Base-by-base conservation (phyloP, 2,888 invertebrate species). In the Sphecodes monilicornis region DNA sequence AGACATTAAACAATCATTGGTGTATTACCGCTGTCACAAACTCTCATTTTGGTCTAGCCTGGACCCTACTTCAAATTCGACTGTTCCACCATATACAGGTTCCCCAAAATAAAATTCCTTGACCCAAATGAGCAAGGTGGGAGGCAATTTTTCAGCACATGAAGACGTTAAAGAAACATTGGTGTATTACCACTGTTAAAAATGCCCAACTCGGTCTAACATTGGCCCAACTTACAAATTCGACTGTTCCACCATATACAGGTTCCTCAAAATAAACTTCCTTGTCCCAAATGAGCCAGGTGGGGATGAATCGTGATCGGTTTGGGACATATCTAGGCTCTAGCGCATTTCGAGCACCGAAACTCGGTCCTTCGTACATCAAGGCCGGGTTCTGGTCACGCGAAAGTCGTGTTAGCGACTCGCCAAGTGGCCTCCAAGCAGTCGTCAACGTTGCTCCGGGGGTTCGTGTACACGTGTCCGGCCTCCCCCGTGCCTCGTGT, bases 401-500 rank as follows among this genome's bases (percentile, higher is more conserved):
- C 94, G 89, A 94, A 93, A 94, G 88, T 90, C 92, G 90, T 93
- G 93, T 94, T 93, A 93, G 92, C 92, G 91, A 91, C 91, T 92
- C 90, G 90, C 91, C 92, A 92, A 93, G 92, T 92, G 92, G 92
- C 91, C 92, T 88, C 86, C 90, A 89, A 69, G 79, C 74, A 76
- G 77, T 78, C 77, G 72, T 71, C 73, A 73, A 73, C 80, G 80
- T 79, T 87, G 72, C 77, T 85, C 82, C 43, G 43, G 80, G 81
- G 85, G 75, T 79, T 75, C 60, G 71, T 36, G 60, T 80, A 85
- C 84, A 80, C 87, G 81, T 84, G 87, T 84, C 78, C 66, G 60
- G 50, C 64, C 75, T 16, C 11, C 64, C 64, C 50, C 22, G 73
- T 60, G 26, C 60, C 60, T 60, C 60, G 60, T 60, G 60, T 29